Evolutionary conservation across 2,888 invertebrate species (phyloP), one percentile per base, ranked within the genome.

Genomic region (Lutraria lutraria): DNA sequence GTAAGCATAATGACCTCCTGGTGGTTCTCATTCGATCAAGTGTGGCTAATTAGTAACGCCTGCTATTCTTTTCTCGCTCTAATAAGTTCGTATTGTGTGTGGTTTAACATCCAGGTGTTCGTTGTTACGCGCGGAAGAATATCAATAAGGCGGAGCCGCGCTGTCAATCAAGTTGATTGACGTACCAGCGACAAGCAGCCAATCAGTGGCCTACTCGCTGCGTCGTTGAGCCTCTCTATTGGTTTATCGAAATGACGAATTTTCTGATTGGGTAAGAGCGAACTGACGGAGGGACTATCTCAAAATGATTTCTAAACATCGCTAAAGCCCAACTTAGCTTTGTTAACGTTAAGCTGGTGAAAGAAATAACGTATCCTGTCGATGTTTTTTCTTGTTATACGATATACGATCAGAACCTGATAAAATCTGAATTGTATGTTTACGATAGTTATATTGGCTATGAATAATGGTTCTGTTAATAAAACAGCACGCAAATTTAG

Each of bases 51-150:
- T 88, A 88, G 83, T 84, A 76, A 79, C 83, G 83, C 80, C 87
- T 83, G 87, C 80, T 88, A 80, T 88, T 88, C 63, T 83, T 83
- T 83, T 31, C 83, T 80, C 83, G 83, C 79, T 83, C 72, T 83
- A 87, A 83, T 83, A 54, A 87, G 54, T 79, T 52, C 83, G 15
- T 82, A 83, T 72, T 87, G 87, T 87, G 83, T 76, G 86, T 56
- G 86, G 82, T 82, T 82, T 81, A 54, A 79, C 60, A 54, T 63
- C 54, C 53, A 68, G 72, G 79, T 85, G 52, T 3, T 60, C 83
- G 91, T 83, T 76, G 81, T 83, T 88, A 63, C 53, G 88, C 86
- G 91, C 91, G 91, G 79, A 91, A 72, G 85, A 91, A 91, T 91
- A 85, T 79, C 29, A 16, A 19, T 19, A 29, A 63, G 88, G 91